These are phyloP conservation scores for Heteromormyrus szaboi DNA, from an alignment of 2,797 vertebrate species.

Conservation along the genomic window DNA sequence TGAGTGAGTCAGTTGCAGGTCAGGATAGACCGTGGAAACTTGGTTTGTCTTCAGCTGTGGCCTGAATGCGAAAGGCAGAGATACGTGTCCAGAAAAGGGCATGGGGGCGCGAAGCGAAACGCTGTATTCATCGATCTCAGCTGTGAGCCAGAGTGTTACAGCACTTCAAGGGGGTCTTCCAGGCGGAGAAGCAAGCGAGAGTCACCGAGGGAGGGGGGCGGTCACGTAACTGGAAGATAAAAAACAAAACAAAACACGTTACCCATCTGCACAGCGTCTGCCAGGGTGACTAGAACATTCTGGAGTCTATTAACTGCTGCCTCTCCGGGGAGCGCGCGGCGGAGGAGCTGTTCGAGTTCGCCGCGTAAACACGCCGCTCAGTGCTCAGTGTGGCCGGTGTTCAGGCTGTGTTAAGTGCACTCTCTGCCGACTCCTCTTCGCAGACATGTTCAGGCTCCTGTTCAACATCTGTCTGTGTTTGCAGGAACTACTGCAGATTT, in stretches of 20 bases:
- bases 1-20: background rate
- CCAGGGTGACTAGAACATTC: slow-evolving; percentile 2
- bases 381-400: background rate
- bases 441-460: slow-evolving; percentile 14
- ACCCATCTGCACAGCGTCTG: slow-evolving; percentile 13
- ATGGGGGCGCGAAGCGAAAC: background rate
- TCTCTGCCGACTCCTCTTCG: background rate
- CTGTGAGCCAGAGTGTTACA: background rate
- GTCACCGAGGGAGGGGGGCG: background rate
- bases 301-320: slow-evolving; percentile 8
- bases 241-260: background rate
- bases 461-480: slow-evolving; percentile 25
- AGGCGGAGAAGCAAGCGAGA: background rate
- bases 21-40: background rate
- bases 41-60: background rate
- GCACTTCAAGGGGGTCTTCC: background rate
- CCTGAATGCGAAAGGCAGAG: background rate
- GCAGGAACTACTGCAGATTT: slow-evolving; percentile 21
- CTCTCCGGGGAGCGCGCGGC: background rate
- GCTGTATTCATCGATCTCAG: background rate
- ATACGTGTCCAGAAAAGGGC: background rate
- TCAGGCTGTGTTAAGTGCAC: slow-evolving; percentile 20
- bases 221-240: background rate
- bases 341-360: background rate
- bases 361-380: background rate